These are phyloP conservation scores for Harpalus rufipes DNA, from an alignment of 2,888 invertebrate species.

Conservation along the genomic window DNA sequence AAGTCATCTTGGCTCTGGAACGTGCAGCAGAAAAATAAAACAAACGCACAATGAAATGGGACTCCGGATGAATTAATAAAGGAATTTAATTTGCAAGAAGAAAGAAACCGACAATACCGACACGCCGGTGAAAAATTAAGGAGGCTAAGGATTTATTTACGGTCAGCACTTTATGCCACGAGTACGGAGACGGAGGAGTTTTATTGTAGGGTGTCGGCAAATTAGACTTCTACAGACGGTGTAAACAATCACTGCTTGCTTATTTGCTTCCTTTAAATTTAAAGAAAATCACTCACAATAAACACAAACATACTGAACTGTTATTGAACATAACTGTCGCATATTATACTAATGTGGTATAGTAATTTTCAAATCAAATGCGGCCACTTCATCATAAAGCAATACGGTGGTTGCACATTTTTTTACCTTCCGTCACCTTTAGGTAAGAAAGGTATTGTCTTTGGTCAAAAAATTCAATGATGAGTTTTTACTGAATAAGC, in stretches of 20 bases:
- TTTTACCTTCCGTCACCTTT: no score
- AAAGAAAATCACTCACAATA: background rate
- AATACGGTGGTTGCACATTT: no score
- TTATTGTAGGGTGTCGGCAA: constrained; percentile 7
- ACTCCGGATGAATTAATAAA: constrained; percentile 62
- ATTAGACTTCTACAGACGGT: background rate
- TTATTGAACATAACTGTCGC: no score
- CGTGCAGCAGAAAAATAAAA: constrained; percentile 48
- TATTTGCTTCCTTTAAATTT: background rate
- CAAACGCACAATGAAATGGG: constrained; percentile 47
- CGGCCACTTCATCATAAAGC: no score
- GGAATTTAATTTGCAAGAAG: constrained; percentile 60
- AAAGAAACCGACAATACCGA: constrained; percentile 50
- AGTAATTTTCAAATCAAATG: no score
- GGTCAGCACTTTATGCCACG: constrained; percentile 3
- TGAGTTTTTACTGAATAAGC: no score
- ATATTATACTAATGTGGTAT: no score
- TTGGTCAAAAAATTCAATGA: no score
- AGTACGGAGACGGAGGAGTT: background rate
- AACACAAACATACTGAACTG: background rate
- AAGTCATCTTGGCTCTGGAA: constrained; percentile 43
- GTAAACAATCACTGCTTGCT: background rate
- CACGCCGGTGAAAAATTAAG: constrained; percentile 53
- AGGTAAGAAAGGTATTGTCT: no score
- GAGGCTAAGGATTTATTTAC: constrained; percentile 56